Base-by-base conservation (phyloP, 2,888 invertebrate species). In the Xestia sexstrigata region DNA sequence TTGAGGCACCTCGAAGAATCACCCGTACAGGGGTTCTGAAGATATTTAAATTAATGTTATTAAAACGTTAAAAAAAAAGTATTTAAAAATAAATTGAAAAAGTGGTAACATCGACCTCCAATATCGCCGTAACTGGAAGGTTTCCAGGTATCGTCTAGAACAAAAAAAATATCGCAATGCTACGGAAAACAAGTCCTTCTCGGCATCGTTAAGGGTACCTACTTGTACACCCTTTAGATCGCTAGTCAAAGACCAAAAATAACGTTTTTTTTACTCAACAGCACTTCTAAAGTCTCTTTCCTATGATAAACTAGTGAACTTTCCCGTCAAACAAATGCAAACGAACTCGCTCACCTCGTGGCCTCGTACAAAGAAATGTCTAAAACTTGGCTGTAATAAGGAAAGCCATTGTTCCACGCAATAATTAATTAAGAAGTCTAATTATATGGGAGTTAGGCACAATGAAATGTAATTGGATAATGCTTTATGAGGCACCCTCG, bases 361-460 rank as follows among this genome's bases (percentile, higher is more conserved):
- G 80, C 83, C 75, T n/a, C 65, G 1, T 72, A 70, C 58, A 73
- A 73, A 76, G 74, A 58, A 79, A 71, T 39, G 70, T 71, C 67
- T 62, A 39, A 83, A 84, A 79, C 71, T 81, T 70, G 26, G 17
- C 39, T 60, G 17, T n/a, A 82, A 79, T 79, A 78, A 79, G 66
- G 52, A 70, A 80, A 85, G 72, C 72, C 80, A 86, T 83, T 88
- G 82, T 85, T 83, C 78, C 8, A 55, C 49, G 67, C 67, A 78
- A 81, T 78, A 81, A 86, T 88, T 87, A 88, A 88, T 86, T 88
- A 88, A 72, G 74, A 71, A 67, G 68, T 74, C 81, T 84, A 88
- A 87, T 87, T 88, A 86, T 76, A 75, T 81, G 76, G 75, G 58
- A 73, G 66, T 74, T 78, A 74, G 26, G 78, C 20, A 78, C 80